phyloP scores from a whole-genome alignment of 2,888 invertebrate genomes.

The Cosmia trapezina region DNA sequence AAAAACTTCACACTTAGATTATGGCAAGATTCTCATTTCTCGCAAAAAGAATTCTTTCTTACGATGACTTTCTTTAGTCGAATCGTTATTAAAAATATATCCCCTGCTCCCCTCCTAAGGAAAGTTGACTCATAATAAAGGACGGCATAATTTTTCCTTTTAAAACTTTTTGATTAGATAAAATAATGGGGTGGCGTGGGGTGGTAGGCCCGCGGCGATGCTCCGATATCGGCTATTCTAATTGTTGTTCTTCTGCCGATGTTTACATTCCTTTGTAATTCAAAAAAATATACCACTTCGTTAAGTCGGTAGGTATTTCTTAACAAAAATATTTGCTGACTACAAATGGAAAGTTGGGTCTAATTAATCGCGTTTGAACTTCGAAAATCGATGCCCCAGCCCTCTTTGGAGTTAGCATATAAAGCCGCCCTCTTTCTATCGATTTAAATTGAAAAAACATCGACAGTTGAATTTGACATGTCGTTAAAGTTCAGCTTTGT shows the following conservation, averaged over 20 bases:
- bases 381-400: conserved; percentile 65
- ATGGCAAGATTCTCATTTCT: conserved; percentile 73
- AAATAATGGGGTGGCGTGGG: conserved; percentile 89
- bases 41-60: conserved; percentile 74
- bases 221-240: conserved; percentile 89
- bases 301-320: conserved; percentile 67
- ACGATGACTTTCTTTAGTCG: conserved; percentile 82
- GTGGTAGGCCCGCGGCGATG: conserved; percentile 83
- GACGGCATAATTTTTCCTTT: conserved; percentile 91
- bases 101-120: conserved; percentile 86
- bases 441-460: conserved; percentile 87
- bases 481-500: conserved; percentile 70
- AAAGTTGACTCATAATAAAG: conserved; percentile 91
- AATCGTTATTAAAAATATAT: conserved; percentile 90
- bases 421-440: conserved; percentile 74
- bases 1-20: conserved; percentile 76
- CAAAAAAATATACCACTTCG: conserved; percentile 74
- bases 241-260: conserved; percentile 87
- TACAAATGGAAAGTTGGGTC: conserved; percentile 65
- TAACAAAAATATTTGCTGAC: conserved; percentile 65
- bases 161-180: conserved; percentile 91
- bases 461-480: conserved; percentile 75
- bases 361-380: conserved; percentile 83
- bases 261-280: conserved; percentile 86
- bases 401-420: conserved; percentile 68